Percentiles rank a stretch among this genome's conserved stretches.
Evolutionary conservation across 2,797 vertebrate genomes (phyloP).

Genomic region (Nannoperca australis): DNA sequence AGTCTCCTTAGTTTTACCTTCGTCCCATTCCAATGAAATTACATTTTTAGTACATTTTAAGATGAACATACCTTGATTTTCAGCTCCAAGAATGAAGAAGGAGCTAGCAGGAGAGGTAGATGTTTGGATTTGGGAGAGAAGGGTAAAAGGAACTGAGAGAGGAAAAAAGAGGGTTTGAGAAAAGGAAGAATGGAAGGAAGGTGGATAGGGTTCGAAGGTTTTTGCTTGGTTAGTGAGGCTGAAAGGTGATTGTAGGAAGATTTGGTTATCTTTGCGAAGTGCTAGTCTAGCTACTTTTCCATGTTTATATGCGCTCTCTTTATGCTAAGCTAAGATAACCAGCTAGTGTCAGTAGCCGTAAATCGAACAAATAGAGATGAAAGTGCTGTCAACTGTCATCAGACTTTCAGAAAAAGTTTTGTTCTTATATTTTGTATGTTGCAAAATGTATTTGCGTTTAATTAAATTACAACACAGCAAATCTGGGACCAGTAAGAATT

Average conservation of each 20-base stretch:
- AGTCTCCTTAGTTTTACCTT: not conserved
- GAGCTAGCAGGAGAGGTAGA: not conserved
- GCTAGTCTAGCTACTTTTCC: not conserved
- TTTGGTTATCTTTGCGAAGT: not conserved
- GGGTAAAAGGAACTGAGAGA: not conserved
- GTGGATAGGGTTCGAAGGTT: not conserved
- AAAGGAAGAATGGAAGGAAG: not conserved
- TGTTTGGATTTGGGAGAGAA: not conserved
- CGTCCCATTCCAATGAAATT: not conserved
- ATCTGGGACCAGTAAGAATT: not conserved
- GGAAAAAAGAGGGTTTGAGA: not conserved
- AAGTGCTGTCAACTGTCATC: not conserved
- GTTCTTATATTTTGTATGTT: not conserved
- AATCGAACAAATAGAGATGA: not conserved
- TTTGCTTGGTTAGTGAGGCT: not conserved
- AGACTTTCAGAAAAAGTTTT: not conserved
- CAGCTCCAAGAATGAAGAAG: constrained; percentile 15
- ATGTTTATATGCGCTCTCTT: not conserved
- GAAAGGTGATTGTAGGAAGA: not conserved
- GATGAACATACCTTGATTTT: constrained; percentile 66
- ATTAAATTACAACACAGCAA: no score
- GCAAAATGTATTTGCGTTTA: not conserved
- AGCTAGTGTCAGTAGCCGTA: not conserved
- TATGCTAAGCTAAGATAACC: not conserved
- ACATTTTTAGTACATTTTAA: not conserved